A percentile compares a stretch with the other conserved stretches of the same genome.
Conservation (phyloP, 2,113 vertebrate species). For the Corvus hawaiiensis region DNA sequence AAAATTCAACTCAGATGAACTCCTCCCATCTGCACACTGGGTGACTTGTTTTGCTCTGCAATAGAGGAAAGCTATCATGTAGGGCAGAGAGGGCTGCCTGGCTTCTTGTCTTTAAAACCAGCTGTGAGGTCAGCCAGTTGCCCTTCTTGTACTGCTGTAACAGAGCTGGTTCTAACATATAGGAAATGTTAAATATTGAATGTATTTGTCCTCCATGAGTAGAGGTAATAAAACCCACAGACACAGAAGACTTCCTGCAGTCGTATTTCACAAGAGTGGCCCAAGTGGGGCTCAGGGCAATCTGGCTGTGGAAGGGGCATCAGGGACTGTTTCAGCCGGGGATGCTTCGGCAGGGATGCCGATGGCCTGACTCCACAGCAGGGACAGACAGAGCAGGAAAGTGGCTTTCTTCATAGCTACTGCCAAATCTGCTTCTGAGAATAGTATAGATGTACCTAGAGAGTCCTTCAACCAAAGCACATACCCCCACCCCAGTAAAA, state of each 20-base stretch:
- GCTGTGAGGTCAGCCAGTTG: slow-evolving; percentile 24
- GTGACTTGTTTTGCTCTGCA: slow-evolving; percentile 21
- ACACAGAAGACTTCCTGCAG: neutral
- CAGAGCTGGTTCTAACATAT: neutral
- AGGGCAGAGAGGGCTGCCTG: neutral
- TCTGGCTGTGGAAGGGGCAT: neutral
- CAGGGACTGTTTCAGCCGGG: neutral
- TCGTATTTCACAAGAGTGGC: neutral
- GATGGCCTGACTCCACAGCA: rapidly evolving
- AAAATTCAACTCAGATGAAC: slow-evolving; percentile 24
- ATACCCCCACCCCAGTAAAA: neutral
- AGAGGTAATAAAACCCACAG: neutral
- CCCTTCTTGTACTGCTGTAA: neutral
- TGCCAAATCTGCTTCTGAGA: neutral
- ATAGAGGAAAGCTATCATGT: neutral
- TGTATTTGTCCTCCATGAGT: neutral
- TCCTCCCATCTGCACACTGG: slow-evolving; percentile 31
- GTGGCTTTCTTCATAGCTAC: neutral
- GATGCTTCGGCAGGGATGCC: rapidly evolving
- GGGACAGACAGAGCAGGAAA: neutral
- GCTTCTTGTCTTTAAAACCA: slow-evolving; percentile 42
- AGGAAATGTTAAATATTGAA: slow-evolving; percentile 48
- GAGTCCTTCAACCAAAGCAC: neutral
- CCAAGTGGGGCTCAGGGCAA: neutral
- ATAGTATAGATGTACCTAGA: neutral